A percentile compares a stretch with the other conserved stretches of the same genome.
phyloP scores from a whole-genome alignment of 2,888 invertebrate genomes.

The Ectemnius continuus region DNA sequence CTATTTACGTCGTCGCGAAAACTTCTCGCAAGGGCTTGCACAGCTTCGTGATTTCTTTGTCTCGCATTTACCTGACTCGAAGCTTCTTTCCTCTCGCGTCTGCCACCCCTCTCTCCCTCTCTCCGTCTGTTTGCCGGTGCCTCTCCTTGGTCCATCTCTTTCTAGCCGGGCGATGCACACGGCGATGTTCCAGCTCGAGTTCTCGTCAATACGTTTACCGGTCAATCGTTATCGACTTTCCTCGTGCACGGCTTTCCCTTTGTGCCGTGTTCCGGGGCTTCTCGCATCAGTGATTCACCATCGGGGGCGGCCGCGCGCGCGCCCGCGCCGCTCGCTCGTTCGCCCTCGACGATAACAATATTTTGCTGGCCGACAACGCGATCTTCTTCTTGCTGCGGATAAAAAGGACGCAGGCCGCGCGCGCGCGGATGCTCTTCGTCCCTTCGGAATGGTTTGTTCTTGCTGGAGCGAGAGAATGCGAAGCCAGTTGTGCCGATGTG shows the following conservation, averaged over 20 bases:
- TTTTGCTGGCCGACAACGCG: slow-evolving; percentile 64
- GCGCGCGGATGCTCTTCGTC: slow-evolving; percentile 38
- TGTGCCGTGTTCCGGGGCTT: slow-evolving; percentile 36
- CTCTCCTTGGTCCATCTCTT: slow-evolving; percentile 14
- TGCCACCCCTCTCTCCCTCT: too few relatives aligned
- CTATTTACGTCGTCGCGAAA: slow-evolving; percentile 18
- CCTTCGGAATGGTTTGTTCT: slow-evolving; percentile 20
- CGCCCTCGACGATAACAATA: slow-evolving; percentile 57
- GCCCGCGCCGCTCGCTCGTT: too few relatives aligned
- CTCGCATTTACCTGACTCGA: slow-evolving; percentile 38
- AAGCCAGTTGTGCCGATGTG: too few relatives aligned
- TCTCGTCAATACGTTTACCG: slow-evolving; percentile 56
- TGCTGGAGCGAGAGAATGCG: too few relatives aligned
- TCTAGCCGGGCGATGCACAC: slow-evolving; percentile 3
- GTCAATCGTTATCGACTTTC: slow-evolving; percentile 62
- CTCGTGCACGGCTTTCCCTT: slow-evolving; percentile 54
- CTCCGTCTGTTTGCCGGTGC: neutral
- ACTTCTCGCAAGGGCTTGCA: slow-evolving; percentile 25
- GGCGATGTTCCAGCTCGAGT: neutral
- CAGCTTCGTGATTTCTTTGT: slow-evolving; percentile 37
- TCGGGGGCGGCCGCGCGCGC: slow-evolving; percentile 41
- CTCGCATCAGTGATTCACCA: slow-evolving; percentile 63
- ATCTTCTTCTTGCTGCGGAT: slow-evolving; percentile 47
- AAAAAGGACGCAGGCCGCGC: slow-evolving; percentile 37
- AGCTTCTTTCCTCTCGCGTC: slow-evolving; percentile 22